phyloP scores from a whole-genome alignment of 2,888 invertebrate species.

The Desoria tigrina region DNA sequence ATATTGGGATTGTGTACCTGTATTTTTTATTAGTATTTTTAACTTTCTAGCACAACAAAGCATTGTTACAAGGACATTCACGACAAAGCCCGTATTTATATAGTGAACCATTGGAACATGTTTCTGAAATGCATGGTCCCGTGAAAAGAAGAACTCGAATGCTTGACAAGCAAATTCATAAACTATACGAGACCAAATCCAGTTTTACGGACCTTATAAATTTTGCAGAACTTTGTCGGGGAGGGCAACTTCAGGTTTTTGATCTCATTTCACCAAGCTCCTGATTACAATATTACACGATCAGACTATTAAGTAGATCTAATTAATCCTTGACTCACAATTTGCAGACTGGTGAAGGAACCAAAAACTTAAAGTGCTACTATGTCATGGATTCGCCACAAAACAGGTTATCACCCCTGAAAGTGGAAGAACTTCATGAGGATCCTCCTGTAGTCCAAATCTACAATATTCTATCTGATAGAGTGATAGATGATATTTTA shows the following conservation, averaged over 20 bases:
- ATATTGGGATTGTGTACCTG: no score
- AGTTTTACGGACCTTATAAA: slow-evolving; percentile 52
- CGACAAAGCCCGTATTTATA: slow-evolving; percentile 33
- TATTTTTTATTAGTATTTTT: no score
- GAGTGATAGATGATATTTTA: slow-evolving; percentile 52
- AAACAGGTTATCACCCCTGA: slow-evolving; percentile 53
- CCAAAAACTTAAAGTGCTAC: slow-evolving; percentile 54
- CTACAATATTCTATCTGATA: slow-evolving; percentile 54
- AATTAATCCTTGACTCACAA: no score
- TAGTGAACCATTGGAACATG: slow-evolving; percentile 15
- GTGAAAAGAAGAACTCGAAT: slow-evolving; percentile 10
- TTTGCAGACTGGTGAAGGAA: background rate
- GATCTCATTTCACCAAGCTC: background rate
- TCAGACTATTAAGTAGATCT: no score
- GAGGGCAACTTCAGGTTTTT: slow-evolving; percentile 50
- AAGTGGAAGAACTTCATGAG: slow-evolving; percentile 54
- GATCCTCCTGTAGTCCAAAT: slow-evolving; percentile 54
- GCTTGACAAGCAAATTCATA: slow-evolving; percentile 16
- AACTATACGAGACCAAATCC: slow-evolving; percentile 48
- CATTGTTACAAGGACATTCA: slow-evolving; percentile 16
- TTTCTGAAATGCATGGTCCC: no score
- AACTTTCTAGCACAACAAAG: slow-evolving; percentile 50
- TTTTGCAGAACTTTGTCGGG: slow-evolving; percentile 56
- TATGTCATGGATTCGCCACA: slow-evolving; percentile 51
- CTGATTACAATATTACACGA: no score